These are phyloP conservation scores for Typhlichthys eigenmanni DNA, from an alignment of 2,797 vertebrate species.

Conservation along the genomic window DNA sequence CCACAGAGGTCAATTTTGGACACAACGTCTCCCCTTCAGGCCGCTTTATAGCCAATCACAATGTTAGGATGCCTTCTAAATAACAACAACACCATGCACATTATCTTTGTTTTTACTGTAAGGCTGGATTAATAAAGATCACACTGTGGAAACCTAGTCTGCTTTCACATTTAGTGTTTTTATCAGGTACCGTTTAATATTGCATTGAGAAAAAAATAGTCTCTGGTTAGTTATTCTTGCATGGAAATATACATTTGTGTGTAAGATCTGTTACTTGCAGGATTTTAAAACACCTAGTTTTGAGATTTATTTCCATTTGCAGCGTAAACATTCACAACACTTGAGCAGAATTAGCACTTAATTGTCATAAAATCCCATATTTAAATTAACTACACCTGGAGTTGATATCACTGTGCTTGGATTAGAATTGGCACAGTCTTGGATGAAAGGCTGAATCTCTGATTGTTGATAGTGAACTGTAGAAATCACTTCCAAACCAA, in stretches of 20 bases:
- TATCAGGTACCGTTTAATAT: neutral
- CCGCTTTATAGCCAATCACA: slow-evolving; percentile 45
- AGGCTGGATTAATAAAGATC: slow-evolving; percentile 67
- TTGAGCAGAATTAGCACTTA: neutral
- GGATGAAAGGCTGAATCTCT: neutral
- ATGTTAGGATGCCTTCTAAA: slow-evolving; percentile 51
- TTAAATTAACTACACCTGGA: no score
- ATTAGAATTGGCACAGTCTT: neutral
- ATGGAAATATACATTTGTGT: no score
- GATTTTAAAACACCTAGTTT: no score
- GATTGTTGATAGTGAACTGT: no score
- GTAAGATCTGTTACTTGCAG: no score
- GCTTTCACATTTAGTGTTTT: neutral
- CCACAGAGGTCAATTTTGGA: slow-evolving; percentile 31
- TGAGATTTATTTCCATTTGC: neutral
- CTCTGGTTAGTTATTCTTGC: no score
- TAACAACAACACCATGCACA: slow-evolving; percentile 45
- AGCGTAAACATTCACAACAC: neutral
- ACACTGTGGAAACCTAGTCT: slow-evolving; percentile 29
- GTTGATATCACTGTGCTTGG: no score
- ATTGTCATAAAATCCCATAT: neutral
- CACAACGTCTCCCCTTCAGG: slow-evolving; percentile 27
- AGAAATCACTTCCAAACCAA: no score
- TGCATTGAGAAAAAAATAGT: neutral
- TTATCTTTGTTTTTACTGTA: neutral